Base-by-base conservation (phyloP, 2,888 invertebrate species). In the Catotricha subobsoleta region DNA sequence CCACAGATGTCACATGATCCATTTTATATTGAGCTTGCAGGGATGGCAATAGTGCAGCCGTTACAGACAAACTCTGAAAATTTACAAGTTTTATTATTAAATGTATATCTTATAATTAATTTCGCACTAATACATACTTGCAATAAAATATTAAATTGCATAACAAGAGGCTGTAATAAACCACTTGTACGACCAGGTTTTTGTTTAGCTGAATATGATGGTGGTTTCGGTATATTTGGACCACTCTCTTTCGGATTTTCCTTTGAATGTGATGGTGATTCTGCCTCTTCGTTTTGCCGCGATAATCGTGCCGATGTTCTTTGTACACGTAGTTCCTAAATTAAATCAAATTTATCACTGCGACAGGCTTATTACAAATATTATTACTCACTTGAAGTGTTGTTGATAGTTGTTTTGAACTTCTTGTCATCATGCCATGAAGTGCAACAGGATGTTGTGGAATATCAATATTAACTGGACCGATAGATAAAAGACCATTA, bases 21-120 rank as follows among this genome's bases (percentile, higher is more conserved):
- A 97, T 94, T 66, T 88, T 87, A 65, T 98, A 97, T 59, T 92
- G 90, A 1, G 95, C 95, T 66, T 88, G 88, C n/a, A 98, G 68
- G 0, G 95, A 95, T 1, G 97, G 97, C 49, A 98, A 62, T 30
- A 98, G 62, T 0, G 95, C 92, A 0, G 95, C 95, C 35, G 90
- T 92, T 44, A 97, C 79, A 49, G 88, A 86, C 43, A 97, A 64
- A 52, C 92, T 91, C 71, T 86, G 68, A 3, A 54, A 57, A 47
- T 48, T 43, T 34, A 23, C 25, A 44, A n/a, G n/a, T n/a, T n/a
- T n/a, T n/a, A n/a, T n/a, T n/a, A n/a, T 40, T 21, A 35, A 25
- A 13, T 36, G 9, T 25, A 21, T 31, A 39, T 44, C n/a, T n/a
- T n/a, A n/a, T n/a, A n/a, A n/a, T n/a, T n/a, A n/a, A n/a, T n/a